Conservation (phyloP, 2,797 vertebrate genomes). For the Apodemus agrarius region DNA sequence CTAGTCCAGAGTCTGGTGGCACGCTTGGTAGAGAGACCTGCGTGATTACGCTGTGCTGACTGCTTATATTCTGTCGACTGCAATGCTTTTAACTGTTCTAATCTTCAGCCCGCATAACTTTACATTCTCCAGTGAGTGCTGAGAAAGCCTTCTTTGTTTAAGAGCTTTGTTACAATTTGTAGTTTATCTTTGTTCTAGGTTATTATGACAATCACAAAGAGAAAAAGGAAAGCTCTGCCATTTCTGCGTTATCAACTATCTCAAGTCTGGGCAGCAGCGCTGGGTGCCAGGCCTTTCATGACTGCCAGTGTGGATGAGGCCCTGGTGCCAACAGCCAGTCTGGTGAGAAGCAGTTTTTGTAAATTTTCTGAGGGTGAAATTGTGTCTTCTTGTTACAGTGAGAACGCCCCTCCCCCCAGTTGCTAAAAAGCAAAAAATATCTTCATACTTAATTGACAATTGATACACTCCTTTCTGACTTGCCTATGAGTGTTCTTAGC, state of each 20-base stretch:
- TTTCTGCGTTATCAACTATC: neutral
- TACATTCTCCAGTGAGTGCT: neutral
- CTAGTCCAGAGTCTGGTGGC: neutral
- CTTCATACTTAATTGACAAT: neutral
- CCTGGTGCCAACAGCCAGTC: neutral
- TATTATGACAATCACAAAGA: neutral
- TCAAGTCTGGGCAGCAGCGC: neutral
- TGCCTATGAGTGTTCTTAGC: neutral
- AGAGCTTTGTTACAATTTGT: slow-evolving; percentile 19
- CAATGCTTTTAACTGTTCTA: neutral
- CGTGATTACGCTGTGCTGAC: neutral
- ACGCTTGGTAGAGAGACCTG: neutral
- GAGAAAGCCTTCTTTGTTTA: neutral
- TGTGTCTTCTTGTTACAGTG: neutral
- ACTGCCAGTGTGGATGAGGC: neutral
- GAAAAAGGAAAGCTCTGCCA: neutral
- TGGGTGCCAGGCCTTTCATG: neutral
- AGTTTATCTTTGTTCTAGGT: neutral
- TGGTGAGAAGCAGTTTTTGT: slow-evolving; percentile 17
- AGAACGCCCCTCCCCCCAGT: neutral
- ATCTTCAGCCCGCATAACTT: neutral
- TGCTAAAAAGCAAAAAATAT: neutral
- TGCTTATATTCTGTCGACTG: neutral
- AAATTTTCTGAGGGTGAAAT: slow-evolving; percentile 13
- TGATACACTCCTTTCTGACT: neutral